Conservation (phyloP, 2,113 vertebrate genomes). For the pig (Sus scrofa) region T2T-Sscrofa CM000819.6:128252501-128253000, state of each 20-base stretch:
- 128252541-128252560: neutral
- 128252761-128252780: neutral
- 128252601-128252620: neutral
- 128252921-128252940: neutral
- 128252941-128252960: neutral
- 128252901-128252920: neutral
- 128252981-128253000: neutral
- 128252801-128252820: neutral
- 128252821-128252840: neutral
- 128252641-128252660: neutral
- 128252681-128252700: neutral
- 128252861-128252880: neutral
- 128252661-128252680: neutral
- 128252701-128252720: no score
- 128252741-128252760: neutral
- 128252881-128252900: neutral
- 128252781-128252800: neutral
- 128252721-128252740: neutral
- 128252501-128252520: conserved; percentile 31
- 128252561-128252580: conserved; percentile 52
- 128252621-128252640: neutral
- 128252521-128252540: conserved; percentile 49
- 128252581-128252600: neutral
- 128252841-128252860: neutral
- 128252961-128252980: neutral